phyloP scores from a whole-genome alignment of 2,113 vertebrate genomes.

The Vimba vimba region DNA sequence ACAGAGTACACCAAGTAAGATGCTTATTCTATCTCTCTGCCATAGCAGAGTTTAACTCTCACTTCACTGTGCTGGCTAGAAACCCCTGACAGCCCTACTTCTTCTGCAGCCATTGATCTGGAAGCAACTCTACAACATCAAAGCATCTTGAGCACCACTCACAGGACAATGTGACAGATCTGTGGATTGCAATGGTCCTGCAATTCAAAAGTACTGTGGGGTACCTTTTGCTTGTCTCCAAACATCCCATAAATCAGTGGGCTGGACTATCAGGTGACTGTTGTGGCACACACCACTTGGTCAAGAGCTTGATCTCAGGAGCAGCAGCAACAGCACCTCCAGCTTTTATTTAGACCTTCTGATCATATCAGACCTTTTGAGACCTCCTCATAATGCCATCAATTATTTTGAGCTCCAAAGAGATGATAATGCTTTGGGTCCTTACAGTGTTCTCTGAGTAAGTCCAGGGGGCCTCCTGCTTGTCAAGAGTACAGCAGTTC shows the following conservation, averaged over 20 bases:
- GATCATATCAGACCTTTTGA: not conserved
- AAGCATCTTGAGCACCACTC: not conserved
- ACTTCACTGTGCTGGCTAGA: too few relatives aligned
- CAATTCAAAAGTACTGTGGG: not conserved
- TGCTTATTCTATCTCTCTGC: not conserved
- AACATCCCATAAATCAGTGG: not conserved
- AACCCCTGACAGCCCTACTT: not conserved
- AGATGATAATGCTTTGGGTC: not conserved
- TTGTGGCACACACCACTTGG: not conserved
- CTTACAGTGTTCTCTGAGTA: not conserved
- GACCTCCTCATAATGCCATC: not conserved
- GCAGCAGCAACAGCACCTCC: not conserved
- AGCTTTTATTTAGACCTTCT: not conserved
- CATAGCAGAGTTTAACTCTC: not conserved
- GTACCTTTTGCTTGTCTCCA: not conserved
- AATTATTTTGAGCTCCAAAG: not conserved
- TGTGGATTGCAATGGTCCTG: not conserved
- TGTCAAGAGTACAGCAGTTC: not conserved
- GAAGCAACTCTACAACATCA: conserved; percentile 10
- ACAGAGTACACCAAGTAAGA: not conserved
- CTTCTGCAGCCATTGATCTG: not conserved
- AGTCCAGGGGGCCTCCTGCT: not conserved
- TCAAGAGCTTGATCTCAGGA: not conserved
- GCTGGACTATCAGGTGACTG: not conserved
- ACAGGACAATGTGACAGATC: not conserved